phyloP scores from a whole-genome alignment of 1,140 invertebrate genomes.

The Cheumatopsyche charites region DNA sequence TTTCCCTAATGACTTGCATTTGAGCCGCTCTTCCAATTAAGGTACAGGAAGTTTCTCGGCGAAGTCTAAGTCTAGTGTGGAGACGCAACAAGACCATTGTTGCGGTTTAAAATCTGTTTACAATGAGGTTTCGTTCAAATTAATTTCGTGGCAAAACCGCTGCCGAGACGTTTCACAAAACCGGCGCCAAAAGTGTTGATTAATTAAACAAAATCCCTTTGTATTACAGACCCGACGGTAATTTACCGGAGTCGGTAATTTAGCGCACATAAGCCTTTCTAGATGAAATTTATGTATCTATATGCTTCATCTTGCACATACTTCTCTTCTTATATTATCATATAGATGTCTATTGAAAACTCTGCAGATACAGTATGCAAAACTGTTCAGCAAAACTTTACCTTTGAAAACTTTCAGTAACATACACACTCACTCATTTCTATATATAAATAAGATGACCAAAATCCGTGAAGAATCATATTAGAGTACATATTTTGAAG shows the following conservation, averaged over 20 bases:
- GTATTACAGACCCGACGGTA: not conserved
- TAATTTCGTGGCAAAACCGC: not conserved
- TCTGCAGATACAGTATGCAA: too few relatives aligned
- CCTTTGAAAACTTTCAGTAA: too few relatives aligned
- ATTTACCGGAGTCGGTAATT: not conserved
- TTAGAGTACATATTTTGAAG: too few relatives aligned
- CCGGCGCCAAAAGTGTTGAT: slow-evolving; percentile 18
- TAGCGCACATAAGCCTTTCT: not conserved
- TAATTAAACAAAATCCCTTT: slow-evolving; percentile 14
- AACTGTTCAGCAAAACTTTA: too few relatives aligned
- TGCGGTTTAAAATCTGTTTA: slow-evolving; percentile 21
- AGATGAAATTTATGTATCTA: not conserved
- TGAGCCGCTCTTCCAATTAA: slow-evolving; percentile 18
- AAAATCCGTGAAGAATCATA: too few relatives aligned
- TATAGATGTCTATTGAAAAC: too few relatives aligned
- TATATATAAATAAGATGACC: too few relatives aligned
- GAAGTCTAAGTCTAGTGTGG: slow-evolving; percentile 11
- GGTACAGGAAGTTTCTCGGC: slow-evolving; percentile 17
- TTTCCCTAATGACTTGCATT: too few relatives aligned
- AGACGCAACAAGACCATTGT: slow-evolving; percentile 21
- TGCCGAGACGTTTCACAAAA: not conserved
- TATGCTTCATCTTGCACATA: not conserved
- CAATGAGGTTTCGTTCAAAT: slow-evolving; percentile 25
- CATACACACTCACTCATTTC: too few relatives aligned
- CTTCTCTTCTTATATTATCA: too few relatives aligned